These are phyloP conservation scores for Lamprologus callipterus DNA, from an alignment of 2,113 vertebrate species.

Conservation along the genomic window DNA sequence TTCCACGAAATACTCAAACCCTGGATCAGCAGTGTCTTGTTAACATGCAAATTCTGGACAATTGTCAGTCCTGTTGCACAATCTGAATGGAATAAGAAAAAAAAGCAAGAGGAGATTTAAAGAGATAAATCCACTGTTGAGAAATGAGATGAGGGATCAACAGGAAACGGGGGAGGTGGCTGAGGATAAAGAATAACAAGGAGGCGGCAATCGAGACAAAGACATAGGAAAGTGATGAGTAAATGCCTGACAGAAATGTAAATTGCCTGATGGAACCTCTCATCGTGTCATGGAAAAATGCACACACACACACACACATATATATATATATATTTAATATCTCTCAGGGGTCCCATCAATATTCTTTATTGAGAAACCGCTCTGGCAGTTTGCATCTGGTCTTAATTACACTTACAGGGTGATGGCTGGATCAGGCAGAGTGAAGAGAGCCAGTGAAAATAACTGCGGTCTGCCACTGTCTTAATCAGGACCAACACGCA, in stretches of 20 bases:
- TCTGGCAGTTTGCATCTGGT: slow-evolving; percentile 42
- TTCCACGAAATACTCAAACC: background rate
- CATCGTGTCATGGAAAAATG: slow-evolving; percentile 6
- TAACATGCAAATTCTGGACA: background rate
- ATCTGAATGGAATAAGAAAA: background rate
- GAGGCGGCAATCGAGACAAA: background rate
- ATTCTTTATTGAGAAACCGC: slow-evolving; percentile 27
- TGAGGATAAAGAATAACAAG: background rate
- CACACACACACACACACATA: background rate
- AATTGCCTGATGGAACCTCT: slow-evolving; percentile 5
- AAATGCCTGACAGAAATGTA: background rate
- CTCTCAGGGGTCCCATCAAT: slow-evolving; percentile 31
- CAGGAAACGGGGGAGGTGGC: background rate
- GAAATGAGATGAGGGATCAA: background rate
- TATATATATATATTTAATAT: background rate
- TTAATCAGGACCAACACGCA: slow-evolving; percentile 32
- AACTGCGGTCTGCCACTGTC: background rate
- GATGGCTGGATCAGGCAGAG: slow-evolving; percentile 10
- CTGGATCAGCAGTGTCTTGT: background rate
- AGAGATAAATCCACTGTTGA: background rate
- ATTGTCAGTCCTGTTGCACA: background rate
- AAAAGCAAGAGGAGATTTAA: background rate
- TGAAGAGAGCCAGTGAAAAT: slow-evolving; percentile 14
- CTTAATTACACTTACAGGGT: slow-evolving; percentile 26
- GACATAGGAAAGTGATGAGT: background rate